phyloP scores from a whole-genome alignment of 2,888 invertebrate genomes.

The Meandrusa payeni region DNA sequence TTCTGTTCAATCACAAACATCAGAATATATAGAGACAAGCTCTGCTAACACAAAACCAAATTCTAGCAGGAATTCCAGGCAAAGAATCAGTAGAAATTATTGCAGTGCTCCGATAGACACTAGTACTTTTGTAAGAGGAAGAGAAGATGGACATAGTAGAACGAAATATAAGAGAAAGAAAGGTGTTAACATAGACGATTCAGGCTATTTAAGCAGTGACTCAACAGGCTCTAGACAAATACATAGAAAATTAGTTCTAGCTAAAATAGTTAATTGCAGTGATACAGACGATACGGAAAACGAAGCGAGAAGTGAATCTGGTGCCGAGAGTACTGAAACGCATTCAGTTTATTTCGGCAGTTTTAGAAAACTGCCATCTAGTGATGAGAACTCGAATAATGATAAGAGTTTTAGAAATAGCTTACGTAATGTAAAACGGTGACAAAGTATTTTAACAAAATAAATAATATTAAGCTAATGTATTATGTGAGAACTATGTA shows the following conservation, averaged over 20 bases:
- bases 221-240: slow-evolving; percentile 82
- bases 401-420: slow-evolving; percentile 30
- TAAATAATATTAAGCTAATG: background rate
- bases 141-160: slow-evolving; percentile 46
- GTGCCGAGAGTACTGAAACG: slow-evolving; percentile 92
- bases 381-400: slow-evolving; percentile 42
- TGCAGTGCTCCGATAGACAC: slow-evolving; percentile 48
- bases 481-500: slow-evolving; percentile 22
- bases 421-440: slow-evolving; percentile 29
- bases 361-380: slow-evolving; percentile 75
- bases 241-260: slow-evolving; percentile 65
- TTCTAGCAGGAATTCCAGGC: slow-evolving; percentile 45
- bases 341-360: slow-evolving; percentile 93
- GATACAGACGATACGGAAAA: slow-evolving; percentile 90
- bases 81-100: slow-evolving; percentile 40
- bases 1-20: slow-evolving; percentile 74
- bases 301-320: slow-evolving; percentile 92
- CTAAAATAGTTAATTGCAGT: slow-evolving; percentile 82
- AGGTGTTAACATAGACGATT: slow-evolving; percentile 83
- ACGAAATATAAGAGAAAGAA: slow-evolving; percentile 57
- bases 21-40: slow-evolving; percentile 70
- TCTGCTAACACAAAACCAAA: slow-evolving; percentile 30
- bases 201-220: slow-evolving; percentile 92
- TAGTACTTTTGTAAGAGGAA: slow-evolving; percentile 62
- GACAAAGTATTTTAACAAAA: background rate